A percentile compares a stretch with the other conserved stretches of the same genome.
These are phyloP conservation scores for Mimumesa dahlbomi DNA, from an alignment of 2,888 invertebrate species.

Conservation along the genomic window DNA sequence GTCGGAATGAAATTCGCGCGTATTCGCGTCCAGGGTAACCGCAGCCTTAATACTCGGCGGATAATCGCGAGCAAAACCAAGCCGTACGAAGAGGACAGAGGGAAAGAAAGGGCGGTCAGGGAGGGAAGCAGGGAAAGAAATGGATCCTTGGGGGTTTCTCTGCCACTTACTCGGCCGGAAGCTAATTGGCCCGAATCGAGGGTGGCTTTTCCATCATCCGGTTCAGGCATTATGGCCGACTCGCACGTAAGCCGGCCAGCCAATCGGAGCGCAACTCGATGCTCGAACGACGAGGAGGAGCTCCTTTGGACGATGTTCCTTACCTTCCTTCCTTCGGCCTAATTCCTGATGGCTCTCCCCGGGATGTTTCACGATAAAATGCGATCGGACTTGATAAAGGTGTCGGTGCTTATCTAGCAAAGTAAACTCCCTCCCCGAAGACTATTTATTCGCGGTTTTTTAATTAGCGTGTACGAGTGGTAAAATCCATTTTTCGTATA, in stretches of 20 bases:
- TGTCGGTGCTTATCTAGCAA: slow-evolving; percentile 2
- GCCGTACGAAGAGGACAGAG: background rate
- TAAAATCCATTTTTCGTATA: too few species aligned
- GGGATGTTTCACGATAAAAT: slow-evolving; percentile 29
- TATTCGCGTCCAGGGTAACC: too few species aligned
- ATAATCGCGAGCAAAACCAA: too few species aligned
- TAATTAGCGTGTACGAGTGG: too few species aligned
- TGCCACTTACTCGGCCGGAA: slow-evolving; percentile 66
- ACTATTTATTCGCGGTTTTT: too few species aligned
- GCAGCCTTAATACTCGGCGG: too few species aligned
- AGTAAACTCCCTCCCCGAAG: too few species aligned
- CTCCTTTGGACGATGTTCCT: slow-evolving; percentile 50
- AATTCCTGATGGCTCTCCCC: slow-evolving; percentile 21
- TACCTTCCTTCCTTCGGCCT: slow-evolving; percentile 42
- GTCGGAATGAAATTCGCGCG: too few species aligned
- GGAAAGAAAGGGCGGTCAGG: slow-evolving; percentile 9
- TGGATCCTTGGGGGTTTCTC: slow-evolving; percentile 62
- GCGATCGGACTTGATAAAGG: slow-evolving; percentile 24
- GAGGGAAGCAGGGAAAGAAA: slow-evolving; percentile 42
- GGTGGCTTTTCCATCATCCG: slow-evolving; percentile 69
- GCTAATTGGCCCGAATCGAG: slow-evolving; percentile 67
- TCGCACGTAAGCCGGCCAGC: slow-evolving; percentile 59
- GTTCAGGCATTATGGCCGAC: slow-evolving; percentile 66
- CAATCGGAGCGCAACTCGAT: slow-evolving; percentile 55
- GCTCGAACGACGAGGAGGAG: slow-evolving; percentile 38